These are phyloP conservation scores for Esox lucius DNA, from an alignment of 2,797 vertebrate genomes.

Conservation along the genomic window DNA sequence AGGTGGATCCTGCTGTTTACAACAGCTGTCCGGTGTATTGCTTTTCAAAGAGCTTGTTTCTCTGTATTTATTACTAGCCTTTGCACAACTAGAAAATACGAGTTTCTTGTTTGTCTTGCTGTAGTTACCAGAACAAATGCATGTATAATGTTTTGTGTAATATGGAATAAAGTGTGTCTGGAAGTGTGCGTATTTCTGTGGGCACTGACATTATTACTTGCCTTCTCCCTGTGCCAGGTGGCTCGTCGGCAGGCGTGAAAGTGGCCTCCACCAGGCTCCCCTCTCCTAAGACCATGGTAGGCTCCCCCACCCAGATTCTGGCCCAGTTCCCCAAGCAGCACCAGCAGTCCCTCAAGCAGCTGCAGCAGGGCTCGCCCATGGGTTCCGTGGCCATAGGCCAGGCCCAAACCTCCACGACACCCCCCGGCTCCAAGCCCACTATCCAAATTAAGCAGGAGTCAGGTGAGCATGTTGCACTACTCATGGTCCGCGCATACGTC, in stretches of 20 bases:
- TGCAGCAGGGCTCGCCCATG: constrained; percentile 75
- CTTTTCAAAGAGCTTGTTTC: background rate
- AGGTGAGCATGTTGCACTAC: constrained; percentile 72
- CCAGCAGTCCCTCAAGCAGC: constrained; percentile 84
- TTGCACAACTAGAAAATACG: background rate
- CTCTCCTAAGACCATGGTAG: constrained; percentile 90
- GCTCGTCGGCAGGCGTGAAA: constrained; percentile 87
- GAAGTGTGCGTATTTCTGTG: background rate
- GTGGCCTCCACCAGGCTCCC: constrained; percentile 88
- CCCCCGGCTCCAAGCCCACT: constrained; percentile 87
- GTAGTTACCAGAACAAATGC: background rate
- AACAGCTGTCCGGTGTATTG: background rate
- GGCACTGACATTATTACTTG: background rate
- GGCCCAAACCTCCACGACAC: constrained; percentile 68
- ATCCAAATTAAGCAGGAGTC: constrained; percentile 99
- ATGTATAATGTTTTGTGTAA: background rate
- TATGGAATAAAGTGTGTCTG: background rate
- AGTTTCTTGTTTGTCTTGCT: background rate
- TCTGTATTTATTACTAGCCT: background rate
- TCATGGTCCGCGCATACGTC: background rate
- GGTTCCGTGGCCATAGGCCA: constrained; percentile 65
- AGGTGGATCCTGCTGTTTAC: no score
- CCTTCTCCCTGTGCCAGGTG: constrained; percentile 64
- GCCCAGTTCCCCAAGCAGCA: constrained; percentile 93
- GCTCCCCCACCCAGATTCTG: constrained; percentile 89